phyloP scores from a whole-genome alignment of 2,113 vertebrate species.

The Pygathrix nemaeus region DNA sequence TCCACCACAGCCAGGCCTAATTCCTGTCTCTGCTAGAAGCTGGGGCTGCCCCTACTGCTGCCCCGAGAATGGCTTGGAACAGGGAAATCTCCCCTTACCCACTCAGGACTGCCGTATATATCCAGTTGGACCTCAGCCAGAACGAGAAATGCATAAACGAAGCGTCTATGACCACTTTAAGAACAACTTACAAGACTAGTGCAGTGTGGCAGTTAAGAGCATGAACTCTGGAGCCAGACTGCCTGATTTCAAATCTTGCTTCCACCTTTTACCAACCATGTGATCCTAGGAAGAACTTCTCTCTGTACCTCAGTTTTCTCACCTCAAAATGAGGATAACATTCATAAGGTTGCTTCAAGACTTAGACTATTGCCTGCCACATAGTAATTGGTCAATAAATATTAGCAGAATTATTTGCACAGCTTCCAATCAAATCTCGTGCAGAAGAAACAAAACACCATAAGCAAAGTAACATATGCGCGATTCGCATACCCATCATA shows the following conservation, averaged over 20 bases:
- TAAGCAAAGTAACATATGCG: background rate
- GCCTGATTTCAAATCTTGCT: background rate
- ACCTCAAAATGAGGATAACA: background rate
- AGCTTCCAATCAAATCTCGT: background rate
- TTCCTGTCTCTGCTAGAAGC: background rate
- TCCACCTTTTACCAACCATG: background rate
- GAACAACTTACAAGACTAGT: background rate
- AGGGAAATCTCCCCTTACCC: background rate
- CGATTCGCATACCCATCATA: background rate
- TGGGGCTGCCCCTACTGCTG: background rate
- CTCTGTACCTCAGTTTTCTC: constrained; percentile 14
- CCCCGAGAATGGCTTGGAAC: background rate
- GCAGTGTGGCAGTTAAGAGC: background rate
- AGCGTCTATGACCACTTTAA: background rate
- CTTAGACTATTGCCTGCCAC: background rate
- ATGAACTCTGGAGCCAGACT: background rate
- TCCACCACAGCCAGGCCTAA: background rate
- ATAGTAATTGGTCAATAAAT: background rate
- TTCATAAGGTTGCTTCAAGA: background rate
- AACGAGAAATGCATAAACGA: background rate
- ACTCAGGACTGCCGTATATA: background rate
- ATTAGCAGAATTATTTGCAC: background rate
- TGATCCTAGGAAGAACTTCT: background rate
- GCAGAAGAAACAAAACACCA: background rate
- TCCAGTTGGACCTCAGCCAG: background rate